Conservation (phyloP, 1,140 invertebrate species). For the Parapsyche elsis region DNA sequence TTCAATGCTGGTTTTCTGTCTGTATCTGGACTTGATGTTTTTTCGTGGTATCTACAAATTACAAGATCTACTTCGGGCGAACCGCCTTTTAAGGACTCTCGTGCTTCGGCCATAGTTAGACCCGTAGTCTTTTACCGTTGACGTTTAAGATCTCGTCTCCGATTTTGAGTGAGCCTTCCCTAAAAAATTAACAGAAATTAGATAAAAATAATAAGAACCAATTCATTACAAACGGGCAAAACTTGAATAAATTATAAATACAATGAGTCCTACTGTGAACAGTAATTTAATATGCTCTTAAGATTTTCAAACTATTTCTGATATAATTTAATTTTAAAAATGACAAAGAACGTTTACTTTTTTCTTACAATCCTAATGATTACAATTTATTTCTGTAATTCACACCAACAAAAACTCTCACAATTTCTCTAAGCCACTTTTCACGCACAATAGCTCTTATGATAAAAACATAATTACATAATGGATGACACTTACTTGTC, state of each 20-base stretch:
- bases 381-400: neutral
- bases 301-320: no score
- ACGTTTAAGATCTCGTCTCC: slow-evolving; percentile 88
- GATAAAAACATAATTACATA: slow-evolving; percentile 1
- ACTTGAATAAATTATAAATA: neutral
- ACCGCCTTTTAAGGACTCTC: slow-evolving; percentile 74
- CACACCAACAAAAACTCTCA: neutral
- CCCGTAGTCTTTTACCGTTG: slow-evolving; percentile 81
- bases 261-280: neutral
- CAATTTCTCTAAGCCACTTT: no score
- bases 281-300: neutral
- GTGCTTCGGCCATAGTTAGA: slow-evolving; percentile 80
- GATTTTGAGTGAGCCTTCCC: slow-evolving; percentile 79
- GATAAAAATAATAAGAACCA: slow-evolving; percentile 40
- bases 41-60: slow-evolving; percentile 67
- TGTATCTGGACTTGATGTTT: slow-evolving; percentile 57
- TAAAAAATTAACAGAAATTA: slow-evolving; percentile 61
- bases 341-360: no score
- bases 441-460: neutral
- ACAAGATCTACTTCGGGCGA: slow-evolving; percentile 81
- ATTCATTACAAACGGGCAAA: slow-evolving; percentile 7
- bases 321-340: no score
- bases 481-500: slow-evolving; percentile 77
- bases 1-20: slow-evolving; percentile 59
- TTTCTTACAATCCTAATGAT: no score